Percentiles rank a stretch among this genome's conserved stretches.
Conservation (phyloP, 64 coral and sea anemone species). For the Dendronephthya gigantea region DNA sequence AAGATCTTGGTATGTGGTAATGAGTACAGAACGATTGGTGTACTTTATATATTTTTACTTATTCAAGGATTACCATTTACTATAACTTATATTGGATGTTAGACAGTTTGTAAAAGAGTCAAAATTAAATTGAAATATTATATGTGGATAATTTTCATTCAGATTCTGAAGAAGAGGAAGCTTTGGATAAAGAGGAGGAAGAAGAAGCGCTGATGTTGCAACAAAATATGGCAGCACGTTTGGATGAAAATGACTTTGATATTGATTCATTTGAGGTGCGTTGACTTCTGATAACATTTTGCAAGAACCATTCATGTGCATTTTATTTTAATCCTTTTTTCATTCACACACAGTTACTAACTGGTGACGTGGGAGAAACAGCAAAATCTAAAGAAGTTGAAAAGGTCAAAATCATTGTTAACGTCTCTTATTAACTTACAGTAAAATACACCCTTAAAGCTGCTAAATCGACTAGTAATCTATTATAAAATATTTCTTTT, state of each 20-base stretch:
- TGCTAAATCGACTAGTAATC: no score
- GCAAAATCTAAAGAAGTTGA: not conserved
- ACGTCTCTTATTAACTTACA: no score
- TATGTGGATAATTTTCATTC: not conserved
- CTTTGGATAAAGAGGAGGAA: slow-evolving; percentile 55
- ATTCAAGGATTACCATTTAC: no score
- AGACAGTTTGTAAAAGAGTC: no score
- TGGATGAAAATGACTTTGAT: slow-evolving; percentile 71
- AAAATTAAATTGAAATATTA: not conserved
- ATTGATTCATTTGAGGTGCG: slow-evolving; percentile 37
- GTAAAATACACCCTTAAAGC: no score
- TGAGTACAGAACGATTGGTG: not conserved
- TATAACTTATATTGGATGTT: no score
- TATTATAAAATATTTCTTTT: not conserved
- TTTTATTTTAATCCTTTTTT: not conserved
- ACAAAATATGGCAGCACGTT: slow-evolving; percentile 38
- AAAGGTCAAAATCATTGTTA: no score
- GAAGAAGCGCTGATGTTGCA: slow-evolving; percentile 48
- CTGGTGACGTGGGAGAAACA: not conserved
- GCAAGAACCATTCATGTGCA: no score
- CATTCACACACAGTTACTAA: not conserved
- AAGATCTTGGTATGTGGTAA: slow-evolving; percentile 37
- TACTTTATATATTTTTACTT: no score
- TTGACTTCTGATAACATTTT: no score
- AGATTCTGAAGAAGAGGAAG: slow-evolving; percentile 61